Evolutionary conservation across 2,113 vertebrate genomes (phyloP), one percentile per base, ranked within the genome.

Genomic region (Tachysurus vachellii): DNA sequence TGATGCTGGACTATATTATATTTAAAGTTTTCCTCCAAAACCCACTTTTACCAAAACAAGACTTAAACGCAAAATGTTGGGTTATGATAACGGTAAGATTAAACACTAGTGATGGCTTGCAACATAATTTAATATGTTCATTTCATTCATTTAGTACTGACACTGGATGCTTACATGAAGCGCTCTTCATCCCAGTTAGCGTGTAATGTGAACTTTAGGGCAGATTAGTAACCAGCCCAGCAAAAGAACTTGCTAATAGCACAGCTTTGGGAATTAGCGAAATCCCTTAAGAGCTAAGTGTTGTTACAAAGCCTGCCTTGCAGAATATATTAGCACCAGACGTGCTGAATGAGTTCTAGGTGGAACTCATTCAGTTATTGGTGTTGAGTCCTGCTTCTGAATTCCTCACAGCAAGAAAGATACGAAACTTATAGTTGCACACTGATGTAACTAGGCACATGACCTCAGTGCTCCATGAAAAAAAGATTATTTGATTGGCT

Each of bases 311-410:
- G 71, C 42, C 36, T 73, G 71, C 10, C 19, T 73, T 73, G 19
- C 21, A 47, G 42, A 73, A 73, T 73, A 47, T 73, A 73, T 73
- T 73, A 73, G 71, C 71, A 47, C 44, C 44, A 73, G 42, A 73
- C 71, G 21, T 73, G 31, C 68, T 16, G n/a, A n/a, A n/a, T n/a
- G n/a, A n/a, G n/a, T n/a, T 71, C 31, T 12, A 73, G 71, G 44
- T 26, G 21, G 11, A 26, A 21, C 21, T 50, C 12, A 4, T 26
- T 75, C 44, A 47, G 44, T 75, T 47, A 47, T 47, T 75, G 44
- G 44, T 47, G 71, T 50, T 75, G 44, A 50, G 71, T 50, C 10
- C 44, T 3, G 3, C 19, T 70, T 11, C 68, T 70, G 31, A 70
- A 42, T 42, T 70, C 16, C 31, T 9, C 31, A 17, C 16, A 36